Percentiles rank a stretch among this genome's conserved stretches.
phyloP scores from a whole-genome alignment of 2,888 invertebrate species.

The Octonoba sinensis region DNA sequence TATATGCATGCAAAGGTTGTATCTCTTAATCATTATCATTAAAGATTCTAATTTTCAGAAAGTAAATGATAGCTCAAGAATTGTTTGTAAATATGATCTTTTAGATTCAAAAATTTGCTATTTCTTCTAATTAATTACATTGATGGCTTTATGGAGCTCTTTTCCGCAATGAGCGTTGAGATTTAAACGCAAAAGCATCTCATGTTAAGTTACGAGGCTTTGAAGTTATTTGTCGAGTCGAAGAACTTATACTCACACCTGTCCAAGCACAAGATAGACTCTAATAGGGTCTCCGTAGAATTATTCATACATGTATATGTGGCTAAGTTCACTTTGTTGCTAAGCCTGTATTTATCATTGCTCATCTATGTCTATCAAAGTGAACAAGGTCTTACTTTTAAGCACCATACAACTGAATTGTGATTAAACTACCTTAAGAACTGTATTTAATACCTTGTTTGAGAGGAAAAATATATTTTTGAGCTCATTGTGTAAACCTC shows the following conservation, averaged over 20 bases:
- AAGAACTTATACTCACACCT: constrained; percentile 64
- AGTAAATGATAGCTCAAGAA: too few relatives aligned
- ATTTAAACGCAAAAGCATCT: constrained; percentile 23
- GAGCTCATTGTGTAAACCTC: too few relatives aligned
- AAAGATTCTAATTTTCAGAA: too few relatives aligned
- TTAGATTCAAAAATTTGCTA: too few relatives aligned
- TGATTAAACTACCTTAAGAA: too few relatives aligned
- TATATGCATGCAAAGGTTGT: too few relatives aligned
- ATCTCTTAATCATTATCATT: too few relatives aligned
- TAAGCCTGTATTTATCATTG: constrained; percentile 65
- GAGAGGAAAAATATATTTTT: too few relatives aligned
- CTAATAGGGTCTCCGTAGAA: constrained; percentile 59
- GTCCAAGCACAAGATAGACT: constrained; percentile 65
- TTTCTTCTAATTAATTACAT: too few relatives aligned
- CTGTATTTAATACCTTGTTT: too few relatives aligned
- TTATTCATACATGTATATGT: constrained; percentile 62
- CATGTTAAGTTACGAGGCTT: constrained; percentile 42
- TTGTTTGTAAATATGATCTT: too few relatives aligned
- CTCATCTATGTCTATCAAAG: constrained; percentile 63
- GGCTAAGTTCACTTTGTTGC: constrained; percentile 64
- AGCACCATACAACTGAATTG: background rate
- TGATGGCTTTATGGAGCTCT: constrained; percentile 3
- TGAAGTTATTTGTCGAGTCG: constrained; percentile 55
- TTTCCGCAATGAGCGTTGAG: constrained; percentile 8
- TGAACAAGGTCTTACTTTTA: constrained; percentile 62